phyloP scores from a whole-genome alignment of 2,113 vertebrate genomes.

The Pangasianodon hypophthalmus region DNA sequence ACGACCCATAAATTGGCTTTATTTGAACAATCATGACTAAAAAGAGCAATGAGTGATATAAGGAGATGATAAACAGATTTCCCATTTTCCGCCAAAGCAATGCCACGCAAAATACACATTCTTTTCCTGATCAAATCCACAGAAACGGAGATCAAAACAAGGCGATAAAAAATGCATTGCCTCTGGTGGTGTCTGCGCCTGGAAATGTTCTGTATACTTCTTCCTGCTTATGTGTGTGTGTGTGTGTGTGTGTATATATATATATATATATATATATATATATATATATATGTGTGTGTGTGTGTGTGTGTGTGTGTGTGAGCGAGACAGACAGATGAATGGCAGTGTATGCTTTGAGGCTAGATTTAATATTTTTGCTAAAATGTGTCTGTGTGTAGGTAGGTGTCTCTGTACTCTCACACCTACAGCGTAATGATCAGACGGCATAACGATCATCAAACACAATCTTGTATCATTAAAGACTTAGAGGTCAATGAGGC shows the following conservation, averaged over 20 bases:
- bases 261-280: too few relatives aligned
- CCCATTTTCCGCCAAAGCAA: not conserved
- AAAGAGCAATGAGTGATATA: conserved; percentile 15
- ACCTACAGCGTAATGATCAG: conserved; percentile 1
- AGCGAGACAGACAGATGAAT: not conserved
- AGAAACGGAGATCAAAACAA: conserved; percentile 37
- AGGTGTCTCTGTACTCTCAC: not conserved
- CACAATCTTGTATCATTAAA: conserved; percentile 49
- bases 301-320: not conserved
- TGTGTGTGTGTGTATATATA: not conserved
- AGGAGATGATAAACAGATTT: conserved; percentile 30
- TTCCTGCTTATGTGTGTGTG: not conserved
- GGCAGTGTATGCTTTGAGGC: not conserved
- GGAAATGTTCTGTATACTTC: conserved; percentile 34
- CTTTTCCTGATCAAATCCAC: conserved; percentile 19
- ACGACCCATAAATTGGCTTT: not conserved
- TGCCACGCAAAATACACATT: not conserved
- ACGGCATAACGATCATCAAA: conserved; percentile 21
- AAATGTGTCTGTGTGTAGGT: not conserved
- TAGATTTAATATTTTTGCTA: not conserved
- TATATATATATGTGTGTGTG: not conserved
- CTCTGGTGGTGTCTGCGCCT: not conserved
- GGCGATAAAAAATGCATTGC: conserved; percentile 42
- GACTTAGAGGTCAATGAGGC: conserved; percentile 35
- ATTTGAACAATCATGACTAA: conserved; percentile 28